Evolutionary conservation across 2,797 vertebrate genomes (phyloP), one percentile per base, ranked within the genome.

Genomic region (Scolopax rusticola): DNA sequence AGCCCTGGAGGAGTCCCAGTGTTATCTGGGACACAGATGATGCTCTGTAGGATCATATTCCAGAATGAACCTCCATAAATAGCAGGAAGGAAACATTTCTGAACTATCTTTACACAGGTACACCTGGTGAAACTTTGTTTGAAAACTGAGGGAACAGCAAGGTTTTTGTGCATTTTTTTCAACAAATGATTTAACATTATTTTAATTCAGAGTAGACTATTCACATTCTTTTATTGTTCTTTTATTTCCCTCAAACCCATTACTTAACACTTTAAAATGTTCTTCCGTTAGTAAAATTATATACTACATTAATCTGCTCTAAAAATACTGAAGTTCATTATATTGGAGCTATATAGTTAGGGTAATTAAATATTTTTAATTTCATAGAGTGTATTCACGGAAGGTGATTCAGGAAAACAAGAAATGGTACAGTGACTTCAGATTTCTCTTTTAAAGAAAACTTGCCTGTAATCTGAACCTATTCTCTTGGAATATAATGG

Each of bases 351-450:
- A 85, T 74, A 74, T 41, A 54, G 32, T 65, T 43, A 56, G 23
- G 36, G 33, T 83, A 96, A 96, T 96, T 88, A 95, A 95, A 88
- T 68, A 59, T 48, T 84, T 94, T 81, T 82, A 51, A 90, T 95
- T 95, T 87, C 77, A 69, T 28, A 19, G 18, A 69, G 6, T 63
- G 19, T 28, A 23, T 83, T 96, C 70, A 85, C 0, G 0, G 90
- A 83, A 68, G 43, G 48, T 76, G 32, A 40, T 71, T 87, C 68
- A 80, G 65, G 20, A 73, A 90, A 94, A 85, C 63, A 90, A 87
- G 67, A 83, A 89, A 82, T 25, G 54, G 33, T 81, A 56, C 45
- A 50, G 41, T 81, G 61, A 50, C 27, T 91, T 84, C 65, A 78
- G 14, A 43, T 51, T 63, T 9, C 3, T 48, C 10, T 47, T 80